phyloP scores from a whole-genome alignment of 2,888 invertebrate species.

The Digitonthophagus gazella region DNA sequence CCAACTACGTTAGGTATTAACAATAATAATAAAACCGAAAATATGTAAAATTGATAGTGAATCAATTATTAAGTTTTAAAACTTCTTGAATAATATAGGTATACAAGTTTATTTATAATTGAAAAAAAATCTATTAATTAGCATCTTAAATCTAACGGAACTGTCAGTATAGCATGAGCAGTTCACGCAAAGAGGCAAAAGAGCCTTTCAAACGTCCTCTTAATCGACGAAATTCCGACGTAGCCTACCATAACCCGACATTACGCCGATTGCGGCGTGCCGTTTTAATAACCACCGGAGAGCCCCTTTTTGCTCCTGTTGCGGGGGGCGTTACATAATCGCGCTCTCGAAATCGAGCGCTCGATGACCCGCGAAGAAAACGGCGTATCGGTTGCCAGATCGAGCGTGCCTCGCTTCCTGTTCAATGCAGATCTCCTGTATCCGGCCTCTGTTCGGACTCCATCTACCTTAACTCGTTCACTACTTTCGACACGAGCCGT shows the following conservation, averaged over 20 bases:
- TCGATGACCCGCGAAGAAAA: conserved; percentile 21
- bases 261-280: background rate
- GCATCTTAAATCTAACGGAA: background rate
- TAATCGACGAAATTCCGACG: background rate
- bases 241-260: background rate
- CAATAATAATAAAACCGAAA: too few relatives aligned
- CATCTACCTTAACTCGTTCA: conserved; percentile 9
- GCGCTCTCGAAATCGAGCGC: conserved; percentile 14
- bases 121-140: too few relatives aligned
- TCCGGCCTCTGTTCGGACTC: conserved; percentile 28
- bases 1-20: too few relatives aligned
- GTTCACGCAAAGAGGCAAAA: background rate
- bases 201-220: background rate
- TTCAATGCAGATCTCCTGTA: conserved; percentile 35
- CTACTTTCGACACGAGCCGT: background rate
- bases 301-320: background rate
- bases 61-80: too few relatives aligned
- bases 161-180: background rate
- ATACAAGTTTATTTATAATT: too few relatives aligned
- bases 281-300: background rate
- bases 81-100: too few relatives aligned
- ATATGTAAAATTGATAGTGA: too few relatives aligned
- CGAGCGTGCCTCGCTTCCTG: conserved; percentile 27
- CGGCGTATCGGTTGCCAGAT: conserved; percentile 13
- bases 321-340: background rate